Evolutionary conservation across 1,140 invertebrate species (phyloP), one percentile per base, ranked within the genome.

Genomic region (Lucilia sericata): DNA sequence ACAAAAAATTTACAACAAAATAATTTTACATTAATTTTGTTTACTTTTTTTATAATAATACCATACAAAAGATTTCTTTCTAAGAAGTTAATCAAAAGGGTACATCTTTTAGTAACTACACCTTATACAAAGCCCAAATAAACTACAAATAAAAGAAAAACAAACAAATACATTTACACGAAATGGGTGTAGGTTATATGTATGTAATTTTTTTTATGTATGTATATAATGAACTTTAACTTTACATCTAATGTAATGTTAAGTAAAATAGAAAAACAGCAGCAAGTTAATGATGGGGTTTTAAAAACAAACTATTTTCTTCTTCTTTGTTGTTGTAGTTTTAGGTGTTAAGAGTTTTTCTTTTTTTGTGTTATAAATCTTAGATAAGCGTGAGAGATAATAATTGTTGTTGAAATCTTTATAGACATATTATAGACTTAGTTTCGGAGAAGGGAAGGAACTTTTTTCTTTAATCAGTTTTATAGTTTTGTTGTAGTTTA

Each of bases 351-450:
- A 10, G n/a, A 10, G 65, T 70, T 70, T n/a, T 60, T 8, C n/a
- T 70, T 70, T n/a, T 60, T 8, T 60, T 60, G 8, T 21, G 65
- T 70, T 70, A 70, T 70, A 70, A 70, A 70, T 70, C 65, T 70
- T 70, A 70, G 65, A 70, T 70, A 70, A 70, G 65, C 65, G 65
- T 70, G 65, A 70, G 65, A 70, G 65, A 70, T 70, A 25, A 70
- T 70, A 70, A 70, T 70, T 70, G 65, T 70, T 70, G 65, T 70
- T 70, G 65, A 21, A 70, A 70, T 21, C 19, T 70, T 19, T 70
- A 55, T n/a, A 17, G 51, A 42, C 51, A 55, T 19, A 5, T 70
- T 70, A 2, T 70, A 21, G 21, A n/a, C 1, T 70, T 70, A 25
- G 2, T 70, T 70, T 21, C 1, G n/a, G 42, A 0, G 51, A 12